phyloP scores from a whole-genome alignment of 2,797 vertebrate species.

The Acipenser ruthenus region DNA sequence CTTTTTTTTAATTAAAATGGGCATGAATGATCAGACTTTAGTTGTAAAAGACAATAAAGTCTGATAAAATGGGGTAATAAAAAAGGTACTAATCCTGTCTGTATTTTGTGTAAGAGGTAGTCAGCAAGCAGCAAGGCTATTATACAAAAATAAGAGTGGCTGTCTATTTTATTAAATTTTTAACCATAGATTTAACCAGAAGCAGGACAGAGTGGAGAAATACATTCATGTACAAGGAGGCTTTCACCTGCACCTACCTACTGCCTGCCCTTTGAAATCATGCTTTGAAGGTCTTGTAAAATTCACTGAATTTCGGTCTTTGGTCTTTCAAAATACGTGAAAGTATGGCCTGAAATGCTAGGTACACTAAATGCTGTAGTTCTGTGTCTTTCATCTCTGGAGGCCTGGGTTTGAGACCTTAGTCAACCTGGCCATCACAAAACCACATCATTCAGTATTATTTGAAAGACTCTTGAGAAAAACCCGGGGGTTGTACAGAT shows the following conservation, averaged over 20 bases:
- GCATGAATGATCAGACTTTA: too few species aligned
- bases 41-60: too few species aligned
- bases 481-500: too few species aligned
- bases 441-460: too few species aligned
- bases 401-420: background rate
- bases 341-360: background rate
- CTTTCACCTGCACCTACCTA: background rate
- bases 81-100: too few species aligned
- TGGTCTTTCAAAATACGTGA: background rate
- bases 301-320: background rate
- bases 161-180: background rate
- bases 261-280: background rate
- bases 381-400: background rate
- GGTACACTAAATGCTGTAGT: background rate
- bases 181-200: background rate
- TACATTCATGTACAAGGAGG: background rate
- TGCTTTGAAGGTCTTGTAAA: background rate
- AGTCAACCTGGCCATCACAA: too few species aligned
- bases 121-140: too few species aligned
- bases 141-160: too few species aligned
- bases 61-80: too few species aligned
- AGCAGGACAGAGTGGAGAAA: background rate
- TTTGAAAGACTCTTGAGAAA: too few species aligned
- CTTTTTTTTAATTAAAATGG: too few species aligned
- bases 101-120: too few species aligned